Evolutionary conservation across 2,113 vertebrate species (phyloP).

Genomic region (Ageneiosus marmoratus): DNA sequence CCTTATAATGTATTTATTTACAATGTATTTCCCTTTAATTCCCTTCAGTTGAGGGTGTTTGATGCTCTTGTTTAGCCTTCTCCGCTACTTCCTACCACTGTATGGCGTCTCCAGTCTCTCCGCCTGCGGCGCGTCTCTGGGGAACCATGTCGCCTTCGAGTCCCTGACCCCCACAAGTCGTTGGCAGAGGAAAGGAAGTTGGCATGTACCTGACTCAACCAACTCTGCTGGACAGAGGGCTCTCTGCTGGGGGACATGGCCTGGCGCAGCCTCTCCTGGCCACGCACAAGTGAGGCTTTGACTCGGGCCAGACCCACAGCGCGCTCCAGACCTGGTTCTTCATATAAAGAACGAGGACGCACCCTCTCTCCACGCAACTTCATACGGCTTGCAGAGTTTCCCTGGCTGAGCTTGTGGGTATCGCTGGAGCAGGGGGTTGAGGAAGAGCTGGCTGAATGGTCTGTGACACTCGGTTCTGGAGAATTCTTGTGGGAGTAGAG

Average conservation of each 20-base stretch:
- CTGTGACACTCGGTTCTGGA: constrained; percentile 18
- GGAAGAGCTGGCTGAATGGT: constrained; percentile 25
- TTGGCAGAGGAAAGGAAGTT: constrained; percentile 69
- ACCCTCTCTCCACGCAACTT: constrained; percentile 71
- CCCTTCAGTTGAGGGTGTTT: constrained; percentile 1
- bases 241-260: constrained; percentile 36
- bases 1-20: background rate
- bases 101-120: constrained; percentile 83
- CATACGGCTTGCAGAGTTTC: constrained; percentile 74
- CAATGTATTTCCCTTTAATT: background rate
- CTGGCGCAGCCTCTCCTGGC: constrained; percentile 59
- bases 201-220: constrained; percentile 65
- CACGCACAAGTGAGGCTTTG: constrained; percentile 55
- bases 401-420: constrained; percentile 76
- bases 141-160: constrained; percentile 71
- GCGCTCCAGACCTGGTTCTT: constrained; percentile 51
- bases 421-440: constrained; percentile 44
- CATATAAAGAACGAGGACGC: constrained; percentile 67
- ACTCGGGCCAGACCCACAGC: constrained; percentile 50
- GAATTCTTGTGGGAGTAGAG: constrained; percentile 50
- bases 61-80: constrained; percentile 31
- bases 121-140: constrained; percentile 75
- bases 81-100: constrained; percentile 75
- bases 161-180: constrained; percentile 71
- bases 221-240: constrained; percentile 43